phyloP scores from a whole-genome alignment of 2,888 invertebrate species.

The Leptinotarsa peninsularis region DNA sequence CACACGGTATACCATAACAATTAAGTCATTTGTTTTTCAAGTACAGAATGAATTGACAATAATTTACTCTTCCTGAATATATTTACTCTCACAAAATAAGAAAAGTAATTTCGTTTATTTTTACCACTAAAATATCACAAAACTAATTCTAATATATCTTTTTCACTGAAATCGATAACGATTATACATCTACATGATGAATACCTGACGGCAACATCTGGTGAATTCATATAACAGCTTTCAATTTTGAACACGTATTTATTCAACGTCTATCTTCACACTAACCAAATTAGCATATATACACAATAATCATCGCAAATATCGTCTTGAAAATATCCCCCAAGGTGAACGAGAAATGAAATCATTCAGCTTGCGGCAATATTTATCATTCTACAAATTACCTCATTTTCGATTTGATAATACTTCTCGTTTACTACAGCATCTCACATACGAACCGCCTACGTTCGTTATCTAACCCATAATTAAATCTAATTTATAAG shows the following conservation, averaged over 20 bases:
- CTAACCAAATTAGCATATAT: background rate
- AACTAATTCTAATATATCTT: too few species aligned
- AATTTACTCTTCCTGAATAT: too few species aligned
- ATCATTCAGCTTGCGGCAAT: conserved; percentile 33
- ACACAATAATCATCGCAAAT: conserved; percentile 14
- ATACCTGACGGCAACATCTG: background rate
- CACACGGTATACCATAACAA: too few species aligned
- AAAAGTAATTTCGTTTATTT: too few species aligned
- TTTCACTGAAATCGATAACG: too few species aligned
- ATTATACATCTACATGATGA: background rate
- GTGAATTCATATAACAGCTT: background rate
- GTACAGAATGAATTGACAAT: too few species aligned
- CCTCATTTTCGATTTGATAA: conserved; percentile 15
- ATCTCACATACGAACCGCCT: background rate
- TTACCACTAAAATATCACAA: too few species aligned
- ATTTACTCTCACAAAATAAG: too few species aligned
- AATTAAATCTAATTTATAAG: background rate
- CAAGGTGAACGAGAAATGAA: conserved; percentile 35
- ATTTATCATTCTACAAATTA: conserved; percentile 25
- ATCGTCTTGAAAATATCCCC: conserved; percentile 22
- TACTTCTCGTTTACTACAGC: background rate
- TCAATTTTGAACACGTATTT: background rate
- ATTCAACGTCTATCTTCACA: conserved; percentile 1
- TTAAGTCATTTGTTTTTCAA: too few species aligned
- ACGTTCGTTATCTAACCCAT: background rate